Base-by-base conservation (phyloP, 2,797 vertebrate species). In the Xiphophorus birchmanni region DNA sequence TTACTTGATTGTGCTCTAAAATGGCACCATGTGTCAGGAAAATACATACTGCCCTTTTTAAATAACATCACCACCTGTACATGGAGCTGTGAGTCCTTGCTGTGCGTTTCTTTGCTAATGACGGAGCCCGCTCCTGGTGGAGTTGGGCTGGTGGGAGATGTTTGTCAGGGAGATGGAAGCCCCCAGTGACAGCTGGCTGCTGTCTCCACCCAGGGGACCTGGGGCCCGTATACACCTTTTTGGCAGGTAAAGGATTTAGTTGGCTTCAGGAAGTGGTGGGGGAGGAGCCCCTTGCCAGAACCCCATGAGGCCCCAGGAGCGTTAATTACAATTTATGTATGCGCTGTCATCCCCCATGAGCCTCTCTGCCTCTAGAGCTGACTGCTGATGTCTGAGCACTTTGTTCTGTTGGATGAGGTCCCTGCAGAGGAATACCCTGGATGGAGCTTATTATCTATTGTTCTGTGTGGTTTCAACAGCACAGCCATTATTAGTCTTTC, bases 251-350 rank as follows among this genome's bases (percentile, higher is more conserved):
- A 90, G 86, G 83, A 92, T 90, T 92, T 88, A 90, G 83, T 84
- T 80, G 79, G 79, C 69, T 87, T 88, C 69, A 75, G 85, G 80
- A 47, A 79, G 81, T 54, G 52, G 52, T 54, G 81, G 75, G 52
- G 60, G 77, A 60, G 67, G 82, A 75, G 75, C 76, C 73, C 65
- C 58, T 82, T n/a, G 44, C 76, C 12, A 84, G 79, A 63, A 75
- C 69, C 88, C 76, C 29, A 12, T 45, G 90, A 91, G 91, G 84
- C 84, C 74, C 83, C 52, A 81, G 91, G 88, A 92, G 93, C 91
- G 90, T 90, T 95, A 95, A 95, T 94, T 94, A 95, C 90, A 92
- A 92, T 91, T 92, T 87, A 88, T 80, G 81, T 82, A 89, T 95
- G 91, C 87, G 82, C 88, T 80, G 91, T 91, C 93, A 93, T 92